Percentiles rank a stretch among this genome's conserved stretches.
Evolutionary conservation across 2,888 invertebrate species (phyloP).

Genomic region (Scaptomyza tumidula): DNA sequence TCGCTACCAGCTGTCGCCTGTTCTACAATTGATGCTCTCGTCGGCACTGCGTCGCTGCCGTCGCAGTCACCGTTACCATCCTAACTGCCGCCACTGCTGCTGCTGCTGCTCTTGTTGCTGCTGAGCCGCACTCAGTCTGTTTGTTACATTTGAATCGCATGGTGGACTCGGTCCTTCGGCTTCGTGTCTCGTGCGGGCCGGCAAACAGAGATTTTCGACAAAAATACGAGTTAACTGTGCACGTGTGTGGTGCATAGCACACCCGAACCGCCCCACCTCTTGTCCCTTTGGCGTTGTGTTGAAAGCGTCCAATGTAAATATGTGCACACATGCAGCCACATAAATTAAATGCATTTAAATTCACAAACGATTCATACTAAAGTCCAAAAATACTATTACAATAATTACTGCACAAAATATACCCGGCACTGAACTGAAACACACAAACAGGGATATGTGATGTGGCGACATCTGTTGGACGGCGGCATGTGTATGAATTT

Average conservation of each 20-base stretch:
- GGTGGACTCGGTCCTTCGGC: constrained; percentile 61
- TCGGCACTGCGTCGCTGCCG: constrained; percentile 10
- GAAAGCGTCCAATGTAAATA: constrained; percentile 65
- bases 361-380: constrained; percentile 58
- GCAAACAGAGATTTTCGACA: constrained; percentile 45
- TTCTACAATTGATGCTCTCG: constrained; percentile 42
- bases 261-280: background rate
- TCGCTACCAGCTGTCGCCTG: constrained; percentile 35
- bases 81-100: constrained; percentile 22
- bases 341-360: constrained; percentile 75
- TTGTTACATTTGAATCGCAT: constrained; percentile 66
- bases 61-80: constrained; percentile 17
- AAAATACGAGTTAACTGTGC: constrained; percentile 59
- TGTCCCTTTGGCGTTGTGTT: constrained; percentile 35
- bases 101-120: constrained; percentile 28
- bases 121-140: constrained; percentile 65
- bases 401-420: constrained; percentile 49
- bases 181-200: constrained; percentile 60
- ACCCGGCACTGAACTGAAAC: constrained; percentile 4
- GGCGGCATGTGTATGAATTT: constrained; percentile 49
- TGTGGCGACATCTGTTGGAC: constrained; percentile 64
- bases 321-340: constrained; percentile 59
- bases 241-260: constrained; percentile 26
- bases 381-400: constrained; percentile 56
- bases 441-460: constrained; percentile 9